Conservation (phyloP, 2,888 invertebrate species). For the Orthosia cruda region DNA sequence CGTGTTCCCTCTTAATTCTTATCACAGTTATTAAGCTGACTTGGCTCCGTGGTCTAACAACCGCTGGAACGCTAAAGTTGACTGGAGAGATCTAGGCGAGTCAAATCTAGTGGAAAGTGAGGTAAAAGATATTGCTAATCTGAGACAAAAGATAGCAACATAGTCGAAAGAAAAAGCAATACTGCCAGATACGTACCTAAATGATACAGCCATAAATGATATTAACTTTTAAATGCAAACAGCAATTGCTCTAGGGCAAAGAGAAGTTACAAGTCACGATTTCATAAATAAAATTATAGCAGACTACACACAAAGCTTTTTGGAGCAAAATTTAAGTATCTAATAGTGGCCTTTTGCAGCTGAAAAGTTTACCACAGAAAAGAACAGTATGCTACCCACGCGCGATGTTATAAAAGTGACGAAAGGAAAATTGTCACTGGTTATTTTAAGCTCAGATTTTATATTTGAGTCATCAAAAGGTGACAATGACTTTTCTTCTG, state of each 20-base stretch:
- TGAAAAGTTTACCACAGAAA: constrained; percentile 30
- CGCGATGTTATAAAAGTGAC: constrained; percentile 20
- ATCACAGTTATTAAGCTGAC: constrained; percentile 62
- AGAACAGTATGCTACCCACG: constrained; percentile 22
- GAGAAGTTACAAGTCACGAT: not conserved
- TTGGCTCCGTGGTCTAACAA: constrained; percentile 48
- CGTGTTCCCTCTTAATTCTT: constrained; percentile 33
- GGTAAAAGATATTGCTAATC: constrained; percentile 12
- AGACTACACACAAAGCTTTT: not conserved
- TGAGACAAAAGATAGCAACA: constrained; percentile 3
- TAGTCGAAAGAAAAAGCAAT: constrained; percentile 11
- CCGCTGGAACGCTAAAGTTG: constrained; percentile 32
- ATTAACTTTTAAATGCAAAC: not conserved
- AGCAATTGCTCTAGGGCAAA: constrained; percentile 6
- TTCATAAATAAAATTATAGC: constrained; percentile 22
- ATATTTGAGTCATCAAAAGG: not conserved
- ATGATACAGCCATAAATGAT: not conserved
- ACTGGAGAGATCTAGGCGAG: constrained; percentile 34
- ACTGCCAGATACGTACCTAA: not conserved
- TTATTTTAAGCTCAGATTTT: constrained; percentile 16
- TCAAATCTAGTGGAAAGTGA: constrained; percentile 3
- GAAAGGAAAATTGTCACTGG: constrained; percentile 8
- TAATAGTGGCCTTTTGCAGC: constrained; percentile 26
- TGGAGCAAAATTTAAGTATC: constrained; percentile 1
- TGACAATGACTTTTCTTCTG: not conserved